phyloP scores from a whole-genome alignment of 2,797 vertebrate genomes.

The Rhinophrynus dorsalis region DNA sequence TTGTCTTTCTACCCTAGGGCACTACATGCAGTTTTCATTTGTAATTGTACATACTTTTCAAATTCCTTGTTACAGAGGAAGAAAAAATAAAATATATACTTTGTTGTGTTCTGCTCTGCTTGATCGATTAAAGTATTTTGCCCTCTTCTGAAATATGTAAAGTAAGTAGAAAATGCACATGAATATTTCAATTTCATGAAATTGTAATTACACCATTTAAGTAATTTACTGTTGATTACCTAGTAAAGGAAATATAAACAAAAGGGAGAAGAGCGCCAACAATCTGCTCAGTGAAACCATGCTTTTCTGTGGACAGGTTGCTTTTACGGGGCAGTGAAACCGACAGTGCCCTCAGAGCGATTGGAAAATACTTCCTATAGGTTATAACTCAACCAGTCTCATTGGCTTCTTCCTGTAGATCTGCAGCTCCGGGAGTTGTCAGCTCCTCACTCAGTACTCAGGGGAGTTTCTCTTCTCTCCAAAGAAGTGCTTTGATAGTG shows the following conservation, averaged over 20 bases:
- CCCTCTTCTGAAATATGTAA: conserved; percentile 40
- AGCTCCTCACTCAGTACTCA: no score
- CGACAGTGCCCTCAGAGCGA: no score
- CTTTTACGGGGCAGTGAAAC: no score
- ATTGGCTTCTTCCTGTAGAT: no score
- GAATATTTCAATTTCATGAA: conserved; percentile 42
- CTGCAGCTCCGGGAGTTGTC: no score
- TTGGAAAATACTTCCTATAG: no score
- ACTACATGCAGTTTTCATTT: conserved; percentile 18
- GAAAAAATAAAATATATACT: neutral
- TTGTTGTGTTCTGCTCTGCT: neutral
- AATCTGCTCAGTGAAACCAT: conserved; percentile 22
- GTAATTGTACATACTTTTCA: conserved; percentile 38
- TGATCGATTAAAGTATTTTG: conserved; percentile 31
- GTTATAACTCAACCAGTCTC: no score
- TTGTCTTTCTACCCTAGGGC: conserved; percentile 40
- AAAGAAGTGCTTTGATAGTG: no score
- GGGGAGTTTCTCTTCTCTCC: no score
- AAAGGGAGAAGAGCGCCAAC: conserved; percentile 23
- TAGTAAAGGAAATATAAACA: conserved; percentile 38
- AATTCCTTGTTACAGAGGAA: conserved; percentile 19
- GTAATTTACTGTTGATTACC: conserved; percentile 45
- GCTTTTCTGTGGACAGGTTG: no score
- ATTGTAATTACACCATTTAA: conserved; percentile 48
- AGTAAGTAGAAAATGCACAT: conserved; percentile 12